Percentiles rank a stretch among this genome's conserved stretches.
Conservation (phyloP, 2,113 vertebrate species). For the Vidua macroura region DNA sequence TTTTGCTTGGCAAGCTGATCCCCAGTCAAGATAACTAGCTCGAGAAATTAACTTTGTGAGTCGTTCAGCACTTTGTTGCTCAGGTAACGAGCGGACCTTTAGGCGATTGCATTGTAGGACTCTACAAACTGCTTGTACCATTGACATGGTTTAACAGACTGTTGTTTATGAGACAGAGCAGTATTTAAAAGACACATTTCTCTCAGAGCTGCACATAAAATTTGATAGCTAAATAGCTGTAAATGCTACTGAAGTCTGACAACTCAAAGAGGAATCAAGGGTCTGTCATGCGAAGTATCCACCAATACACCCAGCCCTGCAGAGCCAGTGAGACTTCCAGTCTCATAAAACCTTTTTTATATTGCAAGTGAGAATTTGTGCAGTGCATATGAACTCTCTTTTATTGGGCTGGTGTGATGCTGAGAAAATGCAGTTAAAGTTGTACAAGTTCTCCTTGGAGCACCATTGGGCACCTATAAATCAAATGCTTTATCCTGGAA, state of each 20-base stretch:
- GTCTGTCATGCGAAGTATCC: slow-evolving; percentile 36
- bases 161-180: slow-evolving; percentile 60
- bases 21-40: background rate
- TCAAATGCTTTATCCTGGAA: slow-evolving; percentile 30
- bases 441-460: slow-evolving; percentile 61
- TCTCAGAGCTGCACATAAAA: slow-evolving; percentile 65
- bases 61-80: background rate
- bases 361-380: slow-evolving; percentile 70
- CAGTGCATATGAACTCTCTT: slow-evolving; percentile 57
- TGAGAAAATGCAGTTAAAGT: slow-evolving; percentile 73
- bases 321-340: slow-evolving; percentile 54
- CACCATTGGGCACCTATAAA: background rate
- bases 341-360: slow-evolving; percentile 74
- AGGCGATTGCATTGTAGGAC: background rate
- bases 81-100: background rate
- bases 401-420: slow-evolving; percentile 73
- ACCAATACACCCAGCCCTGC: slow-evolving; percentile 33
- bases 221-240: slow-evolving; percentile 67
- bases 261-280: slow-evolving; percentile 51
- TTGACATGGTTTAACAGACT: slow-evolving; percentile 65
- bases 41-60: background rate
- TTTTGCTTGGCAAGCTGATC: background rate
- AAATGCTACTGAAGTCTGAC: slow-evolving; percentile 69
- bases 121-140: background rate
- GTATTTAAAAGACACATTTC: slow-evolving; percentile 69